A percentile compares a stretch with the other conserved stretches of the same genome.
phyloP scores from a whole-genome alignment of 1,140 invertebrate genomes.

The Macrobrachium nipponense region DNA sequence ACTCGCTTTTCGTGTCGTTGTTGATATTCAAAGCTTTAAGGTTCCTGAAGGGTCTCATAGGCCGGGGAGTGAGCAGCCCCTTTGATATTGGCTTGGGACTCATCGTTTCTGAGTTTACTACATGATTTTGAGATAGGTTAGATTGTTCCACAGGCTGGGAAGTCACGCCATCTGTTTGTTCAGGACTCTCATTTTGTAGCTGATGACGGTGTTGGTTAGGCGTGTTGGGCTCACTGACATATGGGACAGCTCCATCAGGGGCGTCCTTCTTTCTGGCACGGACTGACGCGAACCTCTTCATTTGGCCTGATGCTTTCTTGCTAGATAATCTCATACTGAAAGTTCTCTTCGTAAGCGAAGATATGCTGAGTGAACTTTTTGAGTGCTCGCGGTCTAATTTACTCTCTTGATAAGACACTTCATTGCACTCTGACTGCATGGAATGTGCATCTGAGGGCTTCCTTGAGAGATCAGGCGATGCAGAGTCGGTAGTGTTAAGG shows the following conservation, averaged over 20 bases:
- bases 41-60: conserved; percentile 36
- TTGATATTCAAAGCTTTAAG: background rate
- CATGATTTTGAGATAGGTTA: no score
- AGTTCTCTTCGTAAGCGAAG: conserved; percentile 29
- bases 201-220: conserved; percentile 21
- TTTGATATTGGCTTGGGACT: background rate
- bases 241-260: no score
- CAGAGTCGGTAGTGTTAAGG: background rate
- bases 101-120: no score
- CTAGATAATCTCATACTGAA: conserved; percentile 26
- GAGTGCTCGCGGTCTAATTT: conserved; percentile 43
- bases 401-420: background rate
- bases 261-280: background rate
- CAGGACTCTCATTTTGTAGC: background rate
- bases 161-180: background rate
- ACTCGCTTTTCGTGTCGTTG: no score
- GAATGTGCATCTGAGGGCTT: background rate
- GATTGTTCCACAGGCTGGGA: conserved; percentile 12
- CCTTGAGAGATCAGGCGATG: background rate
- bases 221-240: conserved; percentile 6
- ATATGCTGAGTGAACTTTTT: conserved; percentile 30
- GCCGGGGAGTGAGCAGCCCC: background rate
- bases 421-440: background rate
- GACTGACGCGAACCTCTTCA: conserved; percentile 23
- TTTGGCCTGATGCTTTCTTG: conserved; percentile 28